Conservation (phyloP, 2,888 invertebrate genomes). For the Eristalis intricaria region DNA sequence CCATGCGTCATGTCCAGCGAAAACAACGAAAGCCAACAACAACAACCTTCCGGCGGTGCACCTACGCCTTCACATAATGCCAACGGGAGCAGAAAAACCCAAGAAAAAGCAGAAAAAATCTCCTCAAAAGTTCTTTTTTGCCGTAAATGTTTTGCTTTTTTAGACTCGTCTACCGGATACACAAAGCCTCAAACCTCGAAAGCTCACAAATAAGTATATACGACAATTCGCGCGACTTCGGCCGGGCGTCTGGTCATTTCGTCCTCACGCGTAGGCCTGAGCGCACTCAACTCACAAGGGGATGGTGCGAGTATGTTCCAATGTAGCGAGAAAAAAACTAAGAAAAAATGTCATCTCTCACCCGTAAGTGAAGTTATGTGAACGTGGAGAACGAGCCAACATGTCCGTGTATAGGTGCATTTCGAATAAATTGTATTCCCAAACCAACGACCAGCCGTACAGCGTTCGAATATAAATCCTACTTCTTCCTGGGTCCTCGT, state of each 20-base stretch:
- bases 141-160: constrained; percentile 13
- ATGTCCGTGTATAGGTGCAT: constrained; percentile 54
- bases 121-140: constrained; percentile 16
- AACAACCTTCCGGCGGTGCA: constrained; percentile 32
- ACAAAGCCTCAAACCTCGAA: constrained; percentile 37
- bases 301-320: constrained; percentile 20
- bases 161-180: constrained; percentile 53
- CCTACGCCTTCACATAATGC: constrained; percentile 46
- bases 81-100: constrained; percentile 38
- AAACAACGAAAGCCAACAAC: constrained; percentile 40
- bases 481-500: constrained; percentile 19
- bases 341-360: constrained; percentile 69
- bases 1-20: constrained; percentile 57
- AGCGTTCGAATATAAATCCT: constrained; percentile 65
- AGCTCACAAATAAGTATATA: constrained; percentile 51
- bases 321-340: constrained; percentile 51
- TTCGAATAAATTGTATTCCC: constrained; percentile 61
- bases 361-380: constrained; percentile 57
- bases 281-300: constrained; percentile 9
- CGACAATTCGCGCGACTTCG: constrained; percentile 49
- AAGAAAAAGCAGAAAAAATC: constrained; percentile 27
- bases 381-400: constrained; percentile 27
- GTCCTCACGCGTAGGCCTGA: constrained; percentile 61
- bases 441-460: constrained; percentile 43
- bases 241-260: constrained; percentile 56